phyloP scores from a whole-genome alignment of 92 coral and sea anemone species.

The Zoanthus solanderi region DNA sequence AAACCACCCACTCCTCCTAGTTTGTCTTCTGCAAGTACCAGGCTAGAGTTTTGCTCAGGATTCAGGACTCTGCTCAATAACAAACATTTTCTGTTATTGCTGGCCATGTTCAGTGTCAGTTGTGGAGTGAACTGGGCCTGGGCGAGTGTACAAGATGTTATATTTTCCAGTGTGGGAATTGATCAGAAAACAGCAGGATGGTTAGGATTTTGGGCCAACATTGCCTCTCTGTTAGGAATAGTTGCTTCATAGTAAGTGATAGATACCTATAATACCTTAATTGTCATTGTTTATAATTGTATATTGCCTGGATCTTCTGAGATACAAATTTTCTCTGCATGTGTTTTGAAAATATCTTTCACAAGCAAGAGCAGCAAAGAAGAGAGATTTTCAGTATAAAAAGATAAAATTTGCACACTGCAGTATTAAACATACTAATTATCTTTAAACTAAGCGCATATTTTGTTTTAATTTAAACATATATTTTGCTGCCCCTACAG shows the following conservation, averaged over 20 bases:
- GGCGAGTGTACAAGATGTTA: conserved; percentile 96
- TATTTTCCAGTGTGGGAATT: conserved; percentile 90
- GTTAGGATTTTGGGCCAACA: conserved; percentile 94
- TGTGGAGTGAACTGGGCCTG: conserved; percentile 98
- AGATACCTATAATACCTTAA: not conserved
- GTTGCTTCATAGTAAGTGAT: conserved; percentile 88
- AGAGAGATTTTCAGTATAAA: too few relatives aligned
- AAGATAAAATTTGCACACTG: too few relatives aligned
- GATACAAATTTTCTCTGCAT: too few relatives aligned
- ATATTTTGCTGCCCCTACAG: too few relatives aligned
- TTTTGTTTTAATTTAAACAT: too few relatives aligned
- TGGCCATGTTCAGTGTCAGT: conserved; percentile 81
- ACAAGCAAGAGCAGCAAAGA: too few relatives aligned
- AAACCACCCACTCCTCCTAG: conserved; percentile 97
- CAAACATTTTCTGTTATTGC: conserved; percentile 75
- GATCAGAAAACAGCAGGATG: conserved; percentile 97
- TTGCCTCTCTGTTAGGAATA: conserved; percentile 88
- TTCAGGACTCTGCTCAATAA: conserved; percentile 81
- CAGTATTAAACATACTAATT: too few relatives aligned
- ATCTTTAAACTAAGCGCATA: too few relatives aligned
- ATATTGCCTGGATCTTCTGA: too few relatives aligned
- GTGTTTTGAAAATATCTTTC: too few relatives aligned
- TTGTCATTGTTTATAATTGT: not conserved
- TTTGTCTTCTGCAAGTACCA: conserved; percentile 83
- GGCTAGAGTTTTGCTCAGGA: conserved; percentile 87